A percentile compares a stretch with the other conserved stretches of the same genome.
phyloP scores from a whole-genome alignment of 2,113 vertebrate genomes.

The Pluvianellus socialis region DNA sequence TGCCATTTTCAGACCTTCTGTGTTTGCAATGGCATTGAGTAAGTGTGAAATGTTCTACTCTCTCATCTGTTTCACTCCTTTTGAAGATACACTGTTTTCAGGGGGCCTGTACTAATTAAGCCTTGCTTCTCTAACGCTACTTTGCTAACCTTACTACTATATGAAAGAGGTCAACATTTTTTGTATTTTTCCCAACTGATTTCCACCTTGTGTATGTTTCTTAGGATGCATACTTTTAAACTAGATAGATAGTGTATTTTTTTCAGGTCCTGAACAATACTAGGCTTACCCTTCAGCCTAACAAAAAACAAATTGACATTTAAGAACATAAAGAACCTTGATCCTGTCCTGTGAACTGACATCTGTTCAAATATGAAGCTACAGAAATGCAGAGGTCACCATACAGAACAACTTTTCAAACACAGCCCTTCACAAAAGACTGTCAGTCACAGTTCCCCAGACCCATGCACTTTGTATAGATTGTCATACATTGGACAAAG shows the following conservation, averaged over 20 bases:
- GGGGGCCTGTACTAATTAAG: background rate
- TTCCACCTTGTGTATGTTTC: background rate
- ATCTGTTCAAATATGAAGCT: background rate
- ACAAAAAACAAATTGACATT: background rate
- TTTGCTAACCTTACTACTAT: background rate
- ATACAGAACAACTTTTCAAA: conserved; percentile 9
- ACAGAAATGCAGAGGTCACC: background rate
- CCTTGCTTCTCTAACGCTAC: background rate
- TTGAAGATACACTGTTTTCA: background rate
- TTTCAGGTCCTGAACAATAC: background rate
- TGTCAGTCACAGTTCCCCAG: background rate
- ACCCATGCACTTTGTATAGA: background rate
- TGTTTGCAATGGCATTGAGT: background rate
- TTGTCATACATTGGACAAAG: background rate
- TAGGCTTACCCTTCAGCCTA: background rate
- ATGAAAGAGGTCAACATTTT: background rate
- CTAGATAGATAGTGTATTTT: background rate
- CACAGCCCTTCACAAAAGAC: background rate
- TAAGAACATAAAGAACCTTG: background rate
- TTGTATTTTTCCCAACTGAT: background rate
- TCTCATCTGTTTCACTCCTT: background rate
- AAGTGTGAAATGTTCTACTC: background rate
- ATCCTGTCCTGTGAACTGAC: background rate
- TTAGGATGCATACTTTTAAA: background rate
- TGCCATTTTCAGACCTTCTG: background rate